Base-by-base conservation (phyloP, 2,113 vertebrate species). In the Regulus satrapa region DNA sequence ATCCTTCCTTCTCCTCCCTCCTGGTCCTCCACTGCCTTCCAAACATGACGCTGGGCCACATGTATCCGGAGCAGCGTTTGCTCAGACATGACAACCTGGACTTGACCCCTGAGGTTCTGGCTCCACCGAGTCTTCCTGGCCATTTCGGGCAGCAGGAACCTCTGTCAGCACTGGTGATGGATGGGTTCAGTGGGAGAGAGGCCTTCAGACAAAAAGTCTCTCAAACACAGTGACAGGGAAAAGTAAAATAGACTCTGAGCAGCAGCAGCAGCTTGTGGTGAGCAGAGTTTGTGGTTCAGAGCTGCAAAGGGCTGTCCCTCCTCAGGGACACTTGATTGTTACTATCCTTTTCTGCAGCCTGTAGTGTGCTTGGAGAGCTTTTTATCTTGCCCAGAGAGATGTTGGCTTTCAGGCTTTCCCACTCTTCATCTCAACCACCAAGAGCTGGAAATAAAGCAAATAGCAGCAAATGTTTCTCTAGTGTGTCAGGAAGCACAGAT, bases 41-140 rank as follows among this genome's bases (percentile, higher is more conserved):
- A 83, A 96, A 92, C 17, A 45, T 15, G 64, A 85, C 9, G 54
- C 24, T 12, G 31, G 71, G 51, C 92, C 15, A 4, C 4, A 34
- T 14, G 79, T 92, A 94, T 94, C 92, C 95, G 78, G 75, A 94
- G 85, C 85, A 86, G 78, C 3, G 0, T 69, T 95, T 0, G 0
- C 89, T 96, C 86, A 96, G 95, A 95, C 91, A 69, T 24, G 26
- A 97, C 98, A 98, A 97, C 98, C 98, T 98, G 98, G 98, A 98
- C 98, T 98, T 98, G 98, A 98, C 98, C 98, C 97, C 98, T 97
- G 98, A 88, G 97, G 97, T 98, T 97, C 98, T 98, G 98, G 98
- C 98, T 98, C 98, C 98, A 95, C 92, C 1, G 48, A 98, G 98
- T 98, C 98, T 98, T 98, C 96, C 98, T 94, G 96, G 83, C 64